Evolutionary conservation across 2,888 invertebrate species (phyloP).

Genomic region (Pilophorus perplexus): DNA sequence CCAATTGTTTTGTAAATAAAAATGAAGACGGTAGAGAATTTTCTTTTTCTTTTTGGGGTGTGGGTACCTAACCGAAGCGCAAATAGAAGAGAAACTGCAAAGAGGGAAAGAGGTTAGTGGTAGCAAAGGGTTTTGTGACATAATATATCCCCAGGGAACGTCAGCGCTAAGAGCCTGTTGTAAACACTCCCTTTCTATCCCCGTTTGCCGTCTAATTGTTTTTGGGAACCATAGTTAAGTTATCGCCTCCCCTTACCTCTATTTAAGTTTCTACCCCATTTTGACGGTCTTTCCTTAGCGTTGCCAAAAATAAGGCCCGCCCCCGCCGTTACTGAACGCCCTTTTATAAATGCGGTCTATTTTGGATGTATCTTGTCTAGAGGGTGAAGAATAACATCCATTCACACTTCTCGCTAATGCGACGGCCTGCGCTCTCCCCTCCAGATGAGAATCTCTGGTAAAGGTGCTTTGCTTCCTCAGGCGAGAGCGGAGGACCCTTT

Average conservation of each 20-base stretch:
- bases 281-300: background rate
- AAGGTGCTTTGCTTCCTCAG: too few species aligned
- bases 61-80: too few species aligned
- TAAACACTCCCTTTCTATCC: slow-evolving; percentile 28
- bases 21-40: too few species aligned
- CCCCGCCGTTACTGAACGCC: too few species aligned
- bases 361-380: too few species aligned
- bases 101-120: background rate
- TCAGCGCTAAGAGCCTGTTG: slow-evolving; percentile 19
- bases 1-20: too few species aligned
- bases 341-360: too few species aligned
- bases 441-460: too few species aligned
- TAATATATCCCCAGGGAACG: slow-evolving; percentile 17
- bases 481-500: too few species aligned
- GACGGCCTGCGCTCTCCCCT: too few species aligned
- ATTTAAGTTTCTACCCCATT: slow-evolving; percentile 4
- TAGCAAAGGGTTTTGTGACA: background rate
- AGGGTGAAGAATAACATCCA: slow-evolving; percentile 5
- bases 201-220: slow-evolving; percentile 31
- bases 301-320: slow-evolving; percentile 10
- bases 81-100: background rate
- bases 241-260: slow-evolving; percentile 28
- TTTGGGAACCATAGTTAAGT: slow-evolving; percentile 25
- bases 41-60: too few species aligned
- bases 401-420: slow-evolving; percentile 3